Conservation (phyloP, 2,797 vertebrate genomes). For the Atherinosoma microstoma region DNA sequence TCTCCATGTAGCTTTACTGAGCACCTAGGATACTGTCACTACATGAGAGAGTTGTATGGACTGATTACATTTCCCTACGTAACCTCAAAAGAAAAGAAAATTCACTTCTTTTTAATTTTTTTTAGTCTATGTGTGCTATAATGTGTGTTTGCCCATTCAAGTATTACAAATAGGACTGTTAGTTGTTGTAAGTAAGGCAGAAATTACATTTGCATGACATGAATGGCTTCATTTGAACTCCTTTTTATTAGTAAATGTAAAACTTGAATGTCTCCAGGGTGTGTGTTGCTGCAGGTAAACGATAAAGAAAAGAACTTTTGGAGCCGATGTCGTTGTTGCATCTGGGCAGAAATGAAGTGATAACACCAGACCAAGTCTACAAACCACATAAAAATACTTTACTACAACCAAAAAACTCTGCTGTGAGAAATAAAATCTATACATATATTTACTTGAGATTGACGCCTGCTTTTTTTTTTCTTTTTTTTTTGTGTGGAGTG, state of each 20-base stretch:
- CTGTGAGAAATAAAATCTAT: constrained; percentile 77
- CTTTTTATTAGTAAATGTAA: constrained; percentile 20
- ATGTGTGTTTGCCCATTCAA: constrained; percentile 40
- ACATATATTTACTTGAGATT: constrained; percentile 68
- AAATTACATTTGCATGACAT: constrained; percentile 62
- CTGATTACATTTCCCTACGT: constrained; percentile 17
- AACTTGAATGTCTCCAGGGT: constrained; percentile 14
- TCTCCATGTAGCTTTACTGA: constrained; percentile 43
- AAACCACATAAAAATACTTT: constrained; percentile 73
- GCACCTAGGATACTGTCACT: constrained; percentile 56
- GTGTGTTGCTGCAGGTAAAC: constrained; percentile 7
- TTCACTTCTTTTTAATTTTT: background rate
- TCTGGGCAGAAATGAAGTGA: constrained; percentile 79
- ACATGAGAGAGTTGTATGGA: constrained; percentile 38
- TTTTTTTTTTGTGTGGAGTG: constrained; percentile 9
- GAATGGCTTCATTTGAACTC: constrained; percentile 35
- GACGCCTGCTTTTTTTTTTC: constrained; percentile 31
- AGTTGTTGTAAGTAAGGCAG: constrained; percentile 75
- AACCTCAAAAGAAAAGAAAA: constrained; percentile 24
- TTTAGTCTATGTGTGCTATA: constrained; percentile 3
- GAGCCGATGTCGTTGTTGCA: constrained; percentile 64
- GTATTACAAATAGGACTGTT: constrained; percentile 54
- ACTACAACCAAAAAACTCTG: constrained; percentile 76
- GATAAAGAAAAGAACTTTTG: constrained; percentile 39
- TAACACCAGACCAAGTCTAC: constrained; percentile 81